Conservation (phyloP, 1,140 invertebrate genomes). For the Coptotermes formosanus region DNA sequence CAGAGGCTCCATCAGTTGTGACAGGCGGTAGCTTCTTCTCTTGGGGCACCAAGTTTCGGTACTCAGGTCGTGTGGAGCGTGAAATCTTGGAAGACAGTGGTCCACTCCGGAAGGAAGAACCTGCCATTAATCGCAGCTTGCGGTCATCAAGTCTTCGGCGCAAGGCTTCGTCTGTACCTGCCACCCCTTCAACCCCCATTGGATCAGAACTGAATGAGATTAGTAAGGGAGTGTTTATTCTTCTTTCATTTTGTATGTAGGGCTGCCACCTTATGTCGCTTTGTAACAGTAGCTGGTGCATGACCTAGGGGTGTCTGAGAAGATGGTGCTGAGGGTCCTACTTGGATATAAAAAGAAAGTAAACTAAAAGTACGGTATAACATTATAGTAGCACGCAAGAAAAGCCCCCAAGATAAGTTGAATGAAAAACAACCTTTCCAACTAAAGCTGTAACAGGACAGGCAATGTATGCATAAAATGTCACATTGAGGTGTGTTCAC, state of each 20-base stretch:
- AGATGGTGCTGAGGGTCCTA: no score
- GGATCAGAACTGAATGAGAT: conserved; percentile 39
- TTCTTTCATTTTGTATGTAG: background rate
- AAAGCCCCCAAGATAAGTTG: no score
- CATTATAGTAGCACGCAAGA: no score
- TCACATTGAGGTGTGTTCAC: no score
- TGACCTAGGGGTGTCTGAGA: no score
- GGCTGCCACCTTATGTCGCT: background rate
- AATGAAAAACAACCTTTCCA: no score
- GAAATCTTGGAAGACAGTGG: conserved; percentile 77
- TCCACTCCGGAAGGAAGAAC: conserved; percentile 57
- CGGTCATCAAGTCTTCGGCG: conserved; percentile 59
- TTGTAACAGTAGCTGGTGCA: no score
- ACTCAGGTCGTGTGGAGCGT: conserved; percentile 82
- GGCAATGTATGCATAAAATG: no score
- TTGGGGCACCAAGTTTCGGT: conserved; percentile 91
- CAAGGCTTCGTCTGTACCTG: conserved; percentile 80
- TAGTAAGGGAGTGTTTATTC: conserved; percentile 19
- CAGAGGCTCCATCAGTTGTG: conserved; percentile 80
- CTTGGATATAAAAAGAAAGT: no score
- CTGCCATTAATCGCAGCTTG: conserved; percentile 52
- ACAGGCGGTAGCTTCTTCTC: conserved; percentile 93
- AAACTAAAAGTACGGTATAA: no score
- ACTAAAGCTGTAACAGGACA: no score
- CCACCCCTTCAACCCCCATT: conserved; percentile 76